These are phyloP conservation scores for Sus scrofa DNA, from an alignment of 2,113 vertebrate species.

Conservation along the genomic window T2T-Sscrofa CM000815.6:94936501-94937000, in stretches of 20 bases:
- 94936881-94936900: not conserved
- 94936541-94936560: not conserved
- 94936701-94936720: not conserved
- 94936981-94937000: too few species aligned
- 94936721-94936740: not conserved
- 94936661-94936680: not conserved
- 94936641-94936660: conserved; percentile 42
- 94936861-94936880: conserved; percentile 32
- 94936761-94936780: not conserved
- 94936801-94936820: not conserved
- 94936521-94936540: not conserved
- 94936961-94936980: too few species aligned
- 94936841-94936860: not conserved
- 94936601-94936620: not conserved
- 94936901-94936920: not conserved
- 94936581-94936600: not conserved
- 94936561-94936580: not conserved
- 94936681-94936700: not conserved
- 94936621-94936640: not conserved
- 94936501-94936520: conserved; percentile 37
- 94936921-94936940: too few species aligned
- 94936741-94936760: not conserved
- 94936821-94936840: conserved; percentile 22
- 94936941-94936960: too few species aligned
- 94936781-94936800: not conserved